Base-by-base conservation (phyloP, 1,140 invertebrate species). In the Wiebesia pumilae region DNA sequence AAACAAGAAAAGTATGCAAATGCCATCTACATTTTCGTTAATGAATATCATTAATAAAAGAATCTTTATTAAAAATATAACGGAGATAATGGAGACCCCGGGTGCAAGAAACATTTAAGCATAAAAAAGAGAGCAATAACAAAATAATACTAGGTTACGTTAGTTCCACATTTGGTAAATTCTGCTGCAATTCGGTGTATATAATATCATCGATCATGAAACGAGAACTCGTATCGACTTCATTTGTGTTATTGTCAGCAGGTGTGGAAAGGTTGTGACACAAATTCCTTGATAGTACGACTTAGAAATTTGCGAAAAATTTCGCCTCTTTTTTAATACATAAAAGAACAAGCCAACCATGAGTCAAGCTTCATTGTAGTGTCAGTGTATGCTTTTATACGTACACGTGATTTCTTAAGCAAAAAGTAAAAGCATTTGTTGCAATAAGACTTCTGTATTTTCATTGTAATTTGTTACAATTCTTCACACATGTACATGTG, bases 131-230 rank as follows among this genome's bases (percentile, higher is more conserved):
- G 24, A 85, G 35, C 30, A 54, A 86, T 51, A 51, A 81, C 47
- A 81, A 81, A 62, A 86, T 65, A 65, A 75, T 81, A 81, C 24
- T 86, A 81, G 78, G 77, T 79, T 67, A 80, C 30, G 84, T 43
- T 73, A 71, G 62, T 78, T 85, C 67, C 71, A 78, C n/a, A 67
- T 84, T 84, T 84, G 35, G 73, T 75, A 84, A 84, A 58, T 73
- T 51, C 67, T 40, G 47, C 69, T 75, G 80, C 62, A n/a, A 75
- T 14, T 69, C n/a, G 38, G 43, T 19, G 62, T 33, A 51, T 35
- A 30, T n/a, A 51, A 51, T 71, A 73, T 73, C 30, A 19, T 84
- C 83, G 73, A 75, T 84, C 83, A 78, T 73, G 83, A 84, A 84
- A 84, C 83, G 83, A 78, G 83, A 73, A 84, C 47, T 71, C 71